phyloP scores from a whole-genome alignment of 2,888 invertebrate genomes.

The Tipula helvola region DNA sequence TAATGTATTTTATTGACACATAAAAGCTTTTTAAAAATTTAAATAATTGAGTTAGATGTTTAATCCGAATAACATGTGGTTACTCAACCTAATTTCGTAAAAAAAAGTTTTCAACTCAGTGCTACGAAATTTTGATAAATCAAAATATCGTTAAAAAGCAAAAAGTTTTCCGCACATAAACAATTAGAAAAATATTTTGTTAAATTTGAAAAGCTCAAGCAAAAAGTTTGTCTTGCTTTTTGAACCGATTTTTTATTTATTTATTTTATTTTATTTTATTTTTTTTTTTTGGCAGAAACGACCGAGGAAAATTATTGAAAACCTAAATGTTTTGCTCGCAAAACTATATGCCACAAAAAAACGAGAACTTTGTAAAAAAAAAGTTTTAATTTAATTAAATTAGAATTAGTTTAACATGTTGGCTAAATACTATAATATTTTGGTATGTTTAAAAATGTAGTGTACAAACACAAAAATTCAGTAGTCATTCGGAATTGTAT shows the following conservation, averaged over 20 bases:
- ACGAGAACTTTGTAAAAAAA: not conserved
- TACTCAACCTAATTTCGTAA: not conserved
- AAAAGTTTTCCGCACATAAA: not conserved
- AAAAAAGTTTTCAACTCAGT: not conserved
- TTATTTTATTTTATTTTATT: too few relatives aligned
- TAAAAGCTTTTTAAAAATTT: too few relatives aligned
- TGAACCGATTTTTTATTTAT: not conserved
- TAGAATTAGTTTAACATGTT: not conserved
- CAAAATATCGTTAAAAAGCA: not conserved
- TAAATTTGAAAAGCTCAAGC: not conserved
- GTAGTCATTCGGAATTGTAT: not conserved
- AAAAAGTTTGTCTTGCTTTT: not conserved
- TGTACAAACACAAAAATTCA: not conserved
- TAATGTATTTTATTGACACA: too few relatives aligned
- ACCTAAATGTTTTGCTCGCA: not conserved
- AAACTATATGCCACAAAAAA: not conserved
- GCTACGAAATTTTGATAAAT: not conserved
- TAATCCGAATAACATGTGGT: too few relatives aligned
- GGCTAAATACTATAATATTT: not conserved
- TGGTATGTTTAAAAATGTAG: not conserved
- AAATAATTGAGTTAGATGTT: too few relatives aligned
- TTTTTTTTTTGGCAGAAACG: not conserved
- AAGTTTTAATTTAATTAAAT: not conserved
- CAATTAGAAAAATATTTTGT: not conserved
- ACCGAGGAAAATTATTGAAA: not conserved